Conservation (phyloP, 2,888 invertebrate species). For the Cylindroiulus punctatus region DNA sequence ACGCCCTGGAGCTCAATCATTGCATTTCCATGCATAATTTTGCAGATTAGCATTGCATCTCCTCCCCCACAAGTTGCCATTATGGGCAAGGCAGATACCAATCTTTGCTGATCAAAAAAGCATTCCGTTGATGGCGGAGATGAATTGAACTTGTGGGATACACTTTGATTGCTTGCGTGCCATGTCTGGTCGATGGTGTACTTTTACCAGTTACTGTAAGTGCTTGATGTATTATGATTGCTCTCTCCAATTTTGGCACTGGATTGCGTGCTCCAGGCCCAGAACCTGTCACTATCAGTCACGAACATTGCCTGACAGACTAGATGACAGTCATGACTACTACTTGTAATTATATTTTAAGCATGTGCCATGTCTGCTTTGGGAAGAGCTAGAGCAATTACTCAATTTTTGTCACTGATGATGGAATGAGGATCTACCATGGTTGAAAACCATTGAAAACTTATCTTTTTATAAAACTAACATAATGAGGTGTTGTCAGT, state of each 20-base stretch:
- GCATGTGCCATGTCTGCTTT: no score
- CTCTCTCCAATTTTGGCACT: not conserved
- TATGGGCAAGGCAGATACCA: not conserved
- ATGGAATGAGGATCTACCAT: no score
- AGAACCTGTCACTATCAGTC: not conserved
- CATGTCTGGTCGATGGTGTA: not conserved
- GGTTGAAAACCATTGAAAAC: no score
- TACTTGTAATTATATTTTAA: no score
- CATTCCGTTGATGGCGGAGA: not conserved
- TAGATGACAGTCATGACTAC: not conserved
- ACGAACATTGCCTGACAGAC: not conserved
- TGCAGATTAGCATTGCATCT: not conserved
- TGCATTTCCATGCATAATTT: conserved; percentile 12
- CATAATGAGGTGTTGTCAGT: no score
- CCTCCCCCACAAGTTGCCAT: not conserved
- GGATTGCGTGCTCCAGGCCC: not conserved
- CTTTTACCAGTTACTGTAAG: not conserved
- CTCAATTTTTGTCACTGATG: no score
- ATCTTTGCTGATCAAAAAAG: not conserved
- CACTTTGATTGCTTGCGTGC: not conserved
- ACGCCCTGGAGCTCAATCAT: conserved; percentile 1
- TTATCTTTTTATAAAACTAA: no score
- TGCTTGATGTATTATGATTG: not conserved
- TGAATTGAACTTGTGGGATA: not conserved
- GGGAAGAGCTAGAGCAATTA: no score